A percentile compares a stretch with the other conserved stretches of the same genome.
Conservation (phyloP, 2,888 invertebrate genomes). For the Phengaris alcon region DNA sequence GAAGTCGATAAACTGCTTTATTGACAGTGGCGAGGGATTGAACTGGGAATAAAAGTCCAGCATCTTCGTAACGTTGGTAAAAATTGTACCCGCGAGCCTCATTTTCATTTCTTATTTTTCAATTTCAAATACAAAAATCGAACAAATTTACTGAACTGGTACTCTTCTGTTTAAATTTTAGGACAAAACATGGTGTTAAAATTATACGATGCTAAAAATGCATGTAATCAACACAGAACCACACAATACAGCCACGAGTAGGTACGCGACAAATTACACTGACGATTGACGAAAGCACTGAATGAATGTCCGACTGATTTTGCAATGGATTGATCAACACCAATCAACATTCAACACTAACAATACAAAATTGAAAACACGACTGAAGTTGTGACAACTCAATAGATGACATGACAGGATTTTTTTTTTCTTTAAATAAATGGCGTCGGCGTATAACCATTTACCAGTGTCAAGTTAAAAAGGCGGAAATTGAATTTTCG, state of each 20-base stretch:
- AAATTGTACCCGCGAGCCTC: conserved; percentile 82
- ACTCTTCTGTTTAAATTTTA: conserved; percentile 2
- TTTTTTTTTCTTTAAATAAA: no score
- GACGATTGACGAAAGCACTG: not conserved
- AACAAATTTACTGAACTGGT: not conserved
- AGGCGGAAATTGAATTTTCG: no score
- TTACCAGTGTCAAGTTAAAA: no score
- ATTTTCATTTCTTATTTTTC: conserved; percentile 69
- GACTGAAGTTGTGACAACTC: not conserved
- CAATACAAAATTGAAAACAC: not conserved
- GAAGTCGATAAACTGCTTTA: conserved; percentile 98
- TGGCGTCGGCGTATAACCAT: no score
- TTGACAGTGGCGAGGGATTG: conserved; percentile 95
- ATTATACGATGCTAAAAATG: not conserved
- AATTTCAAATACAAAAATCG: conserved; percentile 38
- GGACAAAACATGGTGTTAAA: conserved; percentile 12
- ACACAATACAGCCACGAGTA: not conserved
- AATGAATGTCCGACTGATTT: no score
- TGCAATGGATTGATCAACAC: not conserved
- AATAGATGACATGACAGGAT: not conserved
- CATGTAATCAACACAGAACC: not conserved
- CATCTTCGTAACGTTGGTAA: conserved; percentile 88
- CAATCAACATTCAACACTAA: not conserved
- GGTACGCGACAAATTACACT: not conserved
- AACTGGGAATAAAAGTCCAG: conserved; percentile 96